Evolutionary conservation across 2,797 vertebrate species (phyloP).

Genomic region (Scyliorhinus canicula): DNA sequence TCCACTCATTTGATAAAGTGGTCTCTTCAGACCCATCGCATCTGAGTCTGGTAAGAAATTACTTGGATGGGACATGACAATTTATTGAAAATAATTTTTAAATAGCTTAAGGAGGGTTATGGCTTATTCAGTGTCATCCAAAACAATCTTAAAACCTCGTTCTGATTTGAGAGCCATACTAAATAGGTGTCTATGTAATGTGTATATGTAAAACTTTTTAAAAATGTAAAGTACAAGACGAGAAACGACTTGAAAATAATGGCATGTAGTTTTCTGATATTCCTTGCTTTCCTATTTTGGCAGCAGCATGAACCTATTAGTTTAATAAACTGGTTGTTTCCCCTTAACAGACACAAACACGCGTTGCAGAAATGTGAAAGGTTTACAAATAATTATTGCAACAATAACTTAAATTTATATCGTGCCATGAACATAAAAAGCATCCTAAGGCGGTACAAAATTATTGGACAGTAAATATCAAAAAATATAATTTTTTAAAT

Average conservation of each 20-base stretch:
- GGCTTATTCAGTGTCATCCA: not conserved
- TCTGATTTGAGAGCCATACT: not conserved
- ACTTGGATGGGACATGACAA: not conserved
- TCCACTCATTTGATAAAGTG: not conserved
- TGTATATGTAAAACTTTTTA: not conserved
- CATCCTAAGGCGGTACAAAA: not conserved
- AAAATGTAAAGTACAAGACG: not conserved
- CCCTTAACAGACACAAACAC: not conserved
- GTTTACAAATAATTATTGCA: not conserved
- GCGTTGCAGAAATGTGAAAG: not conserved
- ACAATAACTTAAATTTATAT: not conserved
- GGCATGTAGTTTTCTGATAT: not conserved
- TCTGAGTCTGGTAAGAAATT: not conserved
- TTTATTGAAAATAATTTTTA: not conserved
- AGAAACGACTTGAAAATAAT: not conserved
- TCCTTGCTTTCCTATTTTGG: not conserved
- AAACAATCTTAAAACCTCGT: not conserved
- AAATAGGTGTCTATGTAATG: not conserved
- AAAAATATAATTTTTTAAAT: slow-evolving; percentile 15
- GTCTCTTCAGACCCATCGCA: not conserved
- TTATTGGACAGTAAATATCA: not conserved
- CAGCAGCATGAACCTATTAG: not conserved
- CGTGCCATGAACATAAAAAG: not conserved
- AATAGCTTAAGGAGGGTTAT: not conserved
- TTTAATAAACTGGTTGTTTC: not conserved